Conservation (phyloP, 2,888 invertebrate genomes). For the Nomada ruficornis region DNA sequence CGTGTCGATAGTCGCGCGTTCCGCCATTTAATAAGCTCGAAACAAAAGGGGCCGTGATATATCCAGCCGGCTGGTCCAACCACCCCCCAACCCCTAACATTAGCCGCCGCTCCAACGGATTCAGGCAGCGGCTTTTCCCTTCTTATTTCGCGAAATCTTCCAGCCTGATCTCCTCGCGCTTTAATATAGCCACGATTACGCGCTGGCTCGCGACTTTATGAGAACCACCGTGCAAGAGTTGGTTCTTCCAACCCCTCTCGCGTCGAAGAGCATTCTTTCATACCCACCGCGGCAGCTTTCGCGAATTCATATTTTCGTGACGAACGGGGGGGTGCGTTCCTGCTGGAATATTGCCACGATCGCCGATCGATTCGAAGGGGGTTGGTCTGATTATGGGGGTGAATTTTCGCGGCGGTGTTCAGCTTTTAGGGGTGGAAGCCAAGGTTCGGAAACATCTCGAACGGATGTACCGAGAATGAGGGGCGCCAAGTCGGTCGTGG, state of each 20-base stretch:
- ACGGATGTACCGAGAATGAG: too few species aligned
- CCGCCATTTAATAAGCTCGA: constrained; percentile 30
- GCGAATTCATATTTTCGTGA: constrained; percentile 60
- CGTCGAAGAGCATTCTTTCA: constrained; percentile 55
- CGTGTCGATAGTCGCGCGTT: background rate
- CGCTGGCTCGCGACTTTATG: constrained; percentile 71
- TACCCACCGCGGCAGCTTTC: constrained; percentile 42
- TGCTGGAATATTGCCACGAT: constrained; percentile 47
- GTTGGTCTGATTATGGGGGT: background rate
- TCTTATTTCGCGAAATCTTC: constrained; percentile 66
- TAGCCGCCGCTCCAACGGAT: constrained; percentile 5
- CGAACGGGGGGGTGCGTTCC: background rate
- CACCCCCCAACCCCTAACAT: background rate
- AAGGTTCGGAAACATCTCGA: too few species aligned
- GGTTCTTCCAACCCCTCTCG: constrained; percentile 5
- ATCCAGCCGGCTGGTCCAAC: background rate
- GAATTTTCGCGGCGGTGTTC: background rate
- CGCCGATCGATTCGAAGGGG: background rate
- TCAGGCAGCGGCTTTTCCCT: constrained; percentile 9
- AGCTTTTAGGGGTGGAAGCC: too few species aligned
- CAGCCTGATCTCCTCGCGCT: constrained; percentile 60
- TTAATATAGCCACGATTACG: constrained; percentile 72
- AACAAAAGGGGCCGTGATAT: constrained; percentile 1
- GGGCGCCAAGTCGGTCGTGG: too few species aligned
- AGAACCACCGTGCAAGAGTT: constrained; percentile 59